Conservation (phyloP, 2,113 vertebrate species). For the Sinocyclocheilus rhinocerous region DNA sequence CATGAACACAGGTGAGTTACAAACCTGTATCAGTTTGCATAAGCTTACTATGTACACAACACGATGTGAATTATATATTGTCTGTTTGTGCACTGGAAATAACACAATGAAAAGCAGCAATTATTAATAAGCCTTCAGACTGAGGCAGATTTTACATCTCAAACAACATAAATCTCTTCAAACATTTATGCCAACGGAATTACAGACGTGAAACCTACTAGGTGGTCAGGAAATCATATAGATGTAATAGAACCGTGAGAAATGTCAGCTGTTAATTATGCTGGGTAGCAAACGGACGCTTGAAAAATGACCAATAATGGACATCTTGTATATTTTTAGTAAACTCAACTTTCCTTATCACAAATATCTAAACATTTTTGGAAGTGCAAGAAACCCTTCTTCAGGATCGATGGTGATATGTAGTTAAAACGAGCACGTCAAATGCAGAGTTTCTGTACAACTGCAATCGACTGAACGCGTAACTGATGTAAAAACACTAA, state of each 20-base stretch:
- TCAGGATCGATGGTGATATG: neutral
- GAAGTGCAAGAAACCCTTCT: neutral
- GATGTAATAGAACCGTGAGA: neutral
- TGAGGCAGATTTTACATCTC: neutral
- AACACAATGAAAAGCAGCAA: neutral
- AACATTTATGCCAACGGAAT: neutral
- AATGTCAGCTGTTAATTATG: neutral
- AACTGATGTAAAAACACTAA: neutral
- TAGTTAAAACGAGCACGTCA: neutral
- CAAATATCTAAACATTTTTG: neutral
- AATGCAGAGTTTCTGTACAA: neutral
- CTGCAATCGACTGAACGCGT: neutral
- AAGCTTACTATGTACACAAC: neutral
- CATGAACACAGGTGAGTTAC: constrained; percentile 9
- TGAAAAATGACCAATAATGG: neutral
- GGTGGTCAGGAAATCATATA: neutral
- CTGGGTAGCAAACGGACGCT: neutral
- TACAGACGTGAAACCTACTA: neutral
- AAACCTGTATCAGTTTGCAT: neutral
- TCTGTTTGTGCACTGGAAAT: neutral
- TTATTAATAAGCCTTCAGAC: neutral
- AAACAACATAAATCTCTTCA: neutral
- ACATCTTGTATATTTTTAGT: neutral
- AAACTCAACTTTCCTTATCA: constrained; percentile 20
- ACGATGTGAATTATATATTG: neutral